A percentile compares a stretch with the other conserved stretches of the same genome.
Evolutionary conservation across 2,797 vertebrate species (phyloP).

Genomic region (Sternarchorhynchus goeldii): DNA sequence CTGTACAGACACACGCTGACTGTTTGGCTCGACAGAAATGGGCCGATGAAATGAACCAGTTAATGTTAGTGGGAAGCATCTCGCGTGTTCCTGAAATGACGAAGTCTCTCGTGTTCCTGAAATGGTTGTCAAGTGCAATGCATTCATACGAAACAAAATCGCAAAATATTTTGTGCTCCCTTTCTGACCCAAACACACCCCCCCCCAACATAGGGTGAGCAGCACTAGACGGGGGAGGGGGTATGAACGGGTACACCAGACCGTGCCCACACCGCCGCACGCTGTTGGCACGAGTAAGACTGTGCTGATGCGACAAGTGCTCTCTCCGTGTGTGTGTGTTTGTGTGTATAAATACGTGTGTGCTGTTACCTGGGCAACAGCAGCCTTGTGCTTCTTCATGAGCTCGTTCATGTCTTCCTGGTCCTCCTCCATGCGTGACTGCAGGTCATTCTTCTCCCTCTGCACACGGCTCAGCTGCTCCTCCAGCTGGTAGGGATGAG

Average conservation of each 20-base stretch:
- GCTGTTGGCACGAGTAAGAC: background rate
- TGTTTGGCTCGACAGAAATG: constrained; percentile 23
- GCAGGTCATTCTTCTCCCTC: constrained; percentile 93
- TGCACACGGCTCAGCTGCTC: constrained; percentile 95
- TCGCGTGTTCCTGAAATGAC: background rate
- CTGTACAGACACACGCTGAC: background rate
- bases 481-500: constrained; percentile 81
- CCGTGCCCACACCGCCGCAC: background rate
- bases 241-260: background rate
- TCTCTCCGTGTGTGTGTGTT: constrained; percentile 1
- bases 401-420: constrained; percentile 97
- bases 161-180: constrained; percentile 16
- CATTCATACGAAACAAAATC: constrained; percentile 23
- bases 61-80: constrained; percentile 8
- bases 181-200: background rate
- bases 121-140: background rate
- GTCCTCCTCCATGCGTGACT: constrained; percentile 94
- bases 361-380: constrained; percentile 86
- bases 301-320: background rate
- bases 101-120: background rate
- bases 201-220: background rate
- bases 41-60: background rate
- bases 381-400: constrained; percentile 97
- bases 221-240: constrained; percentile 10
- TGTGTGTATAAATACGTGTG: background rate